Percentiles rank a stretch among this genome's conserved stretches.
These are phyloP conservation scores for Poeciliopsis prolifica DNA, from an alignment of 2,113 vertebrate genomes.

Conservation along the genomic window DNA sequence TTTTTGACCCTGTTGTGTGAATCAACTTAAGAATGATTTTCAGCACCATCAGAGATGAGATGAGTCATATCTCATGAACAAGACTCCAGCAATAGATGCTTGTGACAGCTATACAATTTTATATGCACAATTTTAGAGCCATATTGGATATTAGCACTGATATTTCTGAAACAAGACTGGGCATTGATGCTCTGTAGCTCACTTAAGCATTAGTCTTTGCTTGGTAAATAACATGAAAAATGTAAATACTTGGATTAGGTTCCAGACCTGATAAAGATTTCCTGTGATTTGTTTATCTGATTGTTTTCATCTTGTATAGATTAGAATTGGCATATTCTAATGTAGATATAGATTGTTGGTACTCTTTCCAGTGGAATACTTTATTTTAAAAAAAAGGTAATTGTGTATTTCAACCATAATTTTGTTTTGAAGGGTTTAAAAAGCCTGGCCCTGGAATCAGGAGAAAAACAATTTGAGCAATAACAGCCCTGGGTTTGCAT, in stretches of 20 bases:
- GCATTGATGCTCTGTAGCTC: slow-evolving; percentile 19
- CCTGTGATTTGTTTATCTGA: not conserved
- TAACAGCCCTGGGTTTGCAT: not conserved
- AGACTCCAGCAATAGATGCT: slow-evolving; percentile 8
- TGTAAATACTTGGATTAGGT: not conserved
- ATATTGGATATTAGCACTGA: slow-evolving; percentile 40
- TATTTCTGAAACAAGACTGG: slow-evolving; percentile 23
- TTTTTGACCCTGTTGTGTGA: not conserved
- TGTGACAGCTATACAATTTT: slow-evolving; percentile 26
- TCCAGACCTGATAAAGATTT: too few species aligned
- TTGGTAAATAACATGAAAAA: not conserved
- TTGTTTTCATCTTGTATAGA: not conserved
- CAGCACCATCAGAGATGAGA: not conserved
- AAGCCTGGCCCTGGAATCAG: not conserved
- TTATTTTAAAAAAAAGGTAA: too few species aligned
- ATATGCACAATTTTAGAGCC: slow-evolving; percentile 30
- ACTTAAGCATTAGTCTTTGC: slow-evolving; percentile 15
- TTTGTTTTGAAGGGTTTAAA: not conserved
- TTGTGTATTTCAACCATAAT: not conserved
- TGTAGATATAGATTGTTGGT: not conserved
- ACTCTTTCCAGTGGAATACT: not conserved
- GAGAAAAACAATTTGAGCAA: not conserved
- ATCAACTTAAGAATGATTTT: slow-evolving; percentile 2
- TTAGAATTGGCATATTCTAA: not conserved
- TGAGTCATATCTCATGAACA: slow-evolving; percentile 4